Percentiles rank a stretch among this genome's conserved stretches.
Evolutionary conservation across 2,113 vertebrate genomes (phyloP).

Genomic region (Pipa parva): DNA sequence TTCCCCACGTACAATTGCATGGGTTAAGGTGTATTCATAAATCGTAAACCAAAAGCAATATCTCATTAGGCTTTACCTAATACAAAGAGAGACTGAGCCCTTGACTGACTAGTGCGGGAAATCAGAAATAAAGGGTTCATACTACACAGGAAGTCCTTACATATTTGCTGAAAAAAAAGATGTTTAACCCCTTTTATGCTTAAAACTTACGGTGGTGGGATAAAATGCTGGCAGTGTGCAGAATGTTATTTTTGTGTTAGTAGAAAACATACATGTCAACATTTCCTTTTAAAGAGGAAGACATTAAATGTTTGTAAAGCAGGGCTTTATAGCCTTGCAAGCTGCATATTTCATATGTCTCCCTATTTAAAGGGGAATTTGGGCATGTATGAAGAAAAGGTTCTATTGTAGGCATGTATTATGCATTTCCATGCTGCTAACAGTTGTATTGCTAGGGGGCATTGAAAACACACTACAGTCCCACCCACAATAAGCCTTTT

Average conservation of each 20-base stretch:
- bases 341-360: not conserved
- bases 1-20: not conserved
- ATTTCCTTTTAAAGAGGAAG: too few species aligned
- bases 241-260: too few species aligned
- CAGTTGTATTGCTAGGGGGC: too few species aligned
- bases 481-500: too few species aligned
- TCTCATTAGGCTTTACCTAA: constrained; percentile 8
- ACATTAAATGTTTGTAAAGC: too few species aligned
- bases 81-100: not conserved
- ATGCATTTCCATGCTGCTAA: too few species aligned
- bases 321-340: not conserved
- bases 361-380: too few species aligned
- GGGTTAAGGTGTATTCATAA: not conserved
- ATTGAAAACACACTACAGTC: too few species aligned
- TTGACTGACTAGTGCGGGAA: not conserved
- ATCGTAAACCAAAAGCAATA: constrained; percentile 5
- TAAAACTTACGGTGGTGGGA: too few species aligned
- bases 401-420: too few species aligned
- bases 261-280: too few species aligned
- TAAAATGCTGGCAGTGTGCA: too few species aligned
- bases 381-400: not conserved
- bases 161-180: not conserved
- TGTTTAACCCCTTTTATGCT: not conserved
- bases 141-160: constrained; percentile 22
- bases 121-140: not conserved